These are phyloP conservation scores for Ceratina calcarata DNA, from an alignment of 1,140 invertebrate species.

Conservation along the genomic window DNA sequence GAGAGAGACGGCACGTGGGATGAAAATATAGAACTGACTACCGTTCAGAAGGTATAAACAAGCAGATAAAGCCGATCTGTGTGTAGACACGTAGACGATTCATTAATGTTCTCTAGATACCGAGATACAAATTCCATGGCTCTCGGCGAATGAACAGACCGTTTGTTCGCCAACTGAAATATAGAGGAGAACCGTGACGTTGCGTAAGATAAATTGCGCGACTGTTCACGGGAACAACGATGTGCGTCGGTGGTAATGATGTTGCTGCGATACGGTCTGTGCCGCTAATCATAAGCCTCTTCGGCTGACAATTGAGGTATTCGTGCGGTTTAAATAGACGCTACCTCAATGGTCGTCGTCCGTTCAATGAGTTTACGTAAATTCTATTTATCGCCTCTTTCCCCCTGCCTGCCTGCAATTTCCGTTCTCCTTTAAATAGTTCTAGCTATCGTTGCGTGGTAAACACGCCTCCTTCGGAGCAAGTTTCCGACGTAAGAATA, in stretches of 20 bases:
- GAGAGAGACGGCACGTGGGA: background rate
- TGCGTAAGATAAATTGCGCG: slow-evolving; percentile 47
- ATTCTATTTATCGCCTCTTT: slow-evolving; percentile 6
- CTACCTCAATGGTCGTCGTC: background rate
- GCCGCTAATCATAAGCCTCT: slow-evolving; percentile 11
- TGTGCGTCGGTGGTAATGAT: background rate
- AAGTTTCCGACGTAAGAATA: background rate
- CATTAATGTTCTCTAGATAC: slow-evolving; percentile 10
- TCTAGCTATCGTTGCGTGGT: background rate
- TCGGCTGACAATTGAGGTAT: slow-evolving; percentile 31
- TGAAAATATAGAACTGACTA: background rate
- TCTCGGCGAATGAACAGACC: slow-evolving; percentile 24
- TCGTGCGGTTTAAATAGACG: slow-evolving; percentile 21
- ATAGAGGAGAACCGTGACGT: slow-evolving; percentile 12
- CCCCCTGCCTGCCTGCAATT: background rate
- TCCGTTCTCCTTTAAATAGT: background rate
- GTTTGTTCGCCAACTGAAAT: slow-evolving; percentile 38
- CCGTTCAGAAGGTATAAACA: background rate
- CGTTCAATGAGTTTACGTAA: background rate
- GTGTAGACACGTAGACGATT: background rate
- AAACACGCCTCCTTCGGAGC: background rate
- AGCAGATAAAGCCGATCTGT: background rate
- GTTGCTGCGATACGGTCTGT: background rate
- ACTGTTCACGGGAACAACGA: slow-evolving; percentile 13
- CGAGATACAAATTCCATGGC: slow-evolving; percentile 5